Evolutionary conservation across 1,140 invertebrate genomes (phyloP).

Genomic region (Zaprionus capensis): DNA sequence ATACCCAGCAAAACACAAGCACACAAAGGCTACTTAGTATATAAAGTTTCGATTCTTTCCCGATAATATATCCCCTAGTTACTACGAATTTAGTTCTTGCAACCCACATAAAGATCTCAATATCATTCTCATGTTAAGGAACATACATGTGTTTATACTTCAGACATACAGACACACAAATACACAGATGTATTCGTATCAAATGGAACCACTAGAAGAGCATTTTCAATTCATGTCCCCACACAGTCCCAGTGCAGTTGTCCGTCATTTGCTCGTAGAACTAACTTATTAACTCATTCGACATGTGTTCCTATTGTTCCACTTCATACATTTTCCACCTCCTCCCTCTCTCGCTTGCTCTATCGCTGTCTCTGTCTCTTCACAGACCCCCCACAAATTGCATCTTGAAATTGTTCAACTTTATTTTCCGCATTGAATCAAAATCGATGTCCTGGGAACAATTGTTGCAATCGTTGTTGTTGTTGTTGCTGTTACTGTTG

Average conservation of each 20-base stretch:
- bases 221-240: background rate
- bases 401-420: slow-evolving; percentile 43
- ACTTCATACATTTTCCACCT: background rate
- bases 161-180: background rate
- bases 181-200: background rate
- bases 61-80: too few relatives aligned
- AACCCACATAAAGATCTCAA: too few relatives aligned
- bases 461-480: slow-evolving; percentile 18
- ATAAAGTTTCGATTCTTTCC: too few relatives aligned
- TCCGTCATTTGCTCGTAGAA: slow-evolving; percentile 10
- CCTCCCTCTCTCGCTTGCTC: too few relatives aligned
- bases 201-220: background rate
- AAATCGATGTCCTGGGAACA: slow-evolving; percentile 52
- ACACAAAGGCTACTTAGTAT: background rate
- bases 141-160: too few relatives aligned
- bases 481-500: slow-evolving; percentile 7
- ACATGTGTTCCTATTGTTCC: slow-evolving; percentile 2
- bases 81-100: too few relatives aligned
- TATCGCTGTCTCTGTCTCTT: background rate
- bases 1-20: background rate
- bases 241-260: background rate
- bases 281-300: slow-evolving; percentile 28
- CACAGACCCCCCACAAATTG: slow-evolving; percentile 37
- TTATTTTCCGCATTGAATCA: slow-evolving; percentile 50
- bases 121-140: too few relatives aligned